Evolutionary conservation across 2,113 vertebrate genomes (phyloP).

Genomic region (Scytalopus superciliaris): DNA sequence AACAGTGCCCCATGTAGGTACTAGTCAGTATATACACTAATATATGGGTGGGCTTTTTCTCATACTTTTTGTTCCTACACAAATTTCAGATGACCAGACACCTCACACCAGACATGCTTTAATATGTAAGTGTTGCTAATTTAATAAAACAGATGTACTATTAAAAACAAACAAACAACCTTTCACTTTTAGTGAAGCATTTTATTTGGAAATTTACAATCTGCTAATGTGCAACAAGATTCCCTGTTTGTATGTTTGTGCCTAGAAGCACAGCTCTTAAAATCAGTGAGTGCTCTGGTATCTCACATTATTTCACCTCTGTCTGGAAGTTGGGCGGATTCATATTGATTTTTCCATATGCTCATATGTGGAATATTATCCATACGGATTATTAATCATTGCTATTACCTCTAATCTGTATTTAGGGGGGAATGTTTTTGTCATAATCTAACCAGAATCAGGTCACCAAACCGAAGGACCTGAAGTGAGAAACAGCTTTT

Average conservation of each 20-base stretch:
- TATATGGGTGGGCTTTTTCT: neutral
- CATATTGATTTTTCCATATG: neutral
- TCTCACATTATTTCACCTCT: neutral
- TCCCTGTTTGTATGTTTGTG: constrained; percentile 28
- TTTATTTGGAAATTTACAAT: constrained; percentile 55
- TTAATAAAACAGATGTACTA: constrained; percentile 59
- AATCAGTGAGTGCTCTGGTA: neutral
- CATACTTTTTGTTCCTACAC: neutral
- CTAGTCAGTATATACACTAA: neutral
- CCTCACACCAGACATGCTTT: constrained; percentile 5
- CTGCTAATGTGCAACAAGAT: constrained; percentile 55
- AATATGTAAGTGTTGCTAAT: constrained; percentile 20
- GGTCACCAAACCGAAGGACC: neutral
- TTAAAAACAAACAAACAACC: constrained; percentile 41
- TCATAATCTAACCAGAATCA: neutral
- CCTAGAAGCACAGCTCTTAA: constrained; percentile 36
- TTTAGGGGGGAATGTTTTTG: neutral
- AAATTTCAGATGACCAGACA: constrained; percentile 28
- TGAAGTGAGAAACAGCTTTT: neutral
- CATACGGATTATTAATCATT: constrained; percentile 42
- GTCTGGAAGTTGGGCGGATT: neutral
- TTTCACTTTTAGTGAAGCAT: constrained; percentile 17
- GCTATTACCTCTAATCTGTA: neutral
- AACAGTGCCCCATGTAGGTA: neutral
- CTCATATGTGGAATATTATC: neutral